Percentiles rank a stretch among this genome's conserved stretches.
phyloP scores from a whole-genome alignment of 1,140 invertebrate genomes.

The Choristoneura fumiferana region DNA sequence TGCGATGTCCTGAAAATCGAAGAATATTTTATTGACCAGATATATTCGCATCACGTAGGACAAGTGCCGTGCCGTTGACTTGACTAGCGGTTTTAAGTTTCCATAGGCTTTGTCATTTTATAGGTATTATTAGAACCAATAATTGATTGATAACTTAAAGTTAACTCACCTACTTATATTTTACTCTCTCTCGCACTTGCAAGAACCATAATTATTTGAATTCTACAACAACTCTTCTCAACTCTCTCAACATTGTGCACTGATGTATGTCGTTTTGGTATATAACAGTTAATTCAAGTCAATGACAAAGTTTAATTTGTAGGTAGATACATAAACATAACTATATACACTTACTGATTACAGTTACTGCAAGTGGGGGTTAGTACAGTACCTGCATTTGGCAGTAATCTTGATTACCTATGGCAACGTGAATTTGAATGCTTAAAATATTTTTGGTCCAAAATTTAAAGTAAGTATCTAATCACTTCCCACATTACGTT shows the following conservation, averaged over 20 bases:
- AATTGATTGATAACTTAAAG: too few relatives aligned
- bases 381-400: conserved; percentile 34
- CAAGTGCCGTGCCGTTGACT: conserved; percentile 8
- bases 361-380: conserved; percentile 11
- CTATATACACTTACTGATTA: background rate
- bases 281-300: too few relatives aligned
- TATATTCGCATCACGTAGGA: background rate
- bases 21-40: conserved; percentile 2
- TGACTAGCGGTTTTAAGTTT: conserved; percentile 15
- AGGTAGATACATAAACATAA: too few relatives aligned
- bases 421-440: conserved; percentile 74
- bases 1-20: background rate
- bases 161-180: background rate
- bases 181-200: conserved; percentile 3
- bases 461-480: conserved; percentile 56
- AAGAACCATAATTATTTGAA: background rate
- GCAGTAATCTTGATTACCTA: conserved; percentile 63
- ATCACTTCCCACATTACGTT: conserved; percentile 54
- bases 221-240: background rate
- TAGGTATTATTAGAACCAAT: too few relatives aligned
- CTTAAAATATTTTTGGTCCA: conserved; percentile 75
- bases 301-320: background rate
- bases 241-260: too few relatives aligned
- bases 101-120: conserved; percentile 15
- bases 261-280: too few relatives aligned